Conservation (phyloP, 2,797 vertebrate genomes). For the Catharus ustulatus region DNA sequence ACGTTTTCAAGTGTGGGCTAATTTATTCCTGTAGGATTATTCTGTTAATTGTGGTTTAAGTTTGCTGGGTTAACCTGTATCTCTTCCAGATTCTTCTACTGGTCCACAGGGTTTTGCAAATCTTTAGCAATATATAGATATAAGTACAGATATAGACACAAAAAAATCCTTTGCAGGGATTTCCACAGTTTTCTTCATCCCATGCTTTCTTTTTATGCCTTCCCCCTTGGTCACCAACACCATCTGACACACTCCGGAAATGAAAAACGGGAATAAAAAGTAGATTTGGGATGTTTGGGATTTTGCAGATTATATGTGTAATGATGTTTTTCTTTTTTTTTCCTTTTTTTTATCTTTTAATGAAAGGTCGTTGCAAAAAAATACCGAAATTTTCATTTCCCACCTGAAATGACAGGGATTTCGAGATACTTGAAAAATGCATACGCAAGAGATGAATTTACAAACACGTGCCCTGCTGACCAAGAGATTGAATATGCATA, state of each 20-base stretch:
- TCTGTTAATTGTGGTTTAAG: background rate
- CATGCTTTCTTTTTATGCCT: background rate
- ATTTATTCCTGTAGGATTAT: background rate
- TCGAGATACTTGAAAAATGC: constrained; percentile 90
- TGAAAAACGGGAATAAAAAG: background rate
- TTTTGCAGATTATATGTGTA: background rate
- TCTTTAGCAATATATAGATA: background rate
- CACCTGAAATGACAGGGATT: constrained; percentile 88
- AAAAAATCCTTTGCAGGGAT: background rate
- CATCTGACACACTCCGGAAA: background rate
- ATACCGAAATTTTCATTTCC: constrained; percentile 91
- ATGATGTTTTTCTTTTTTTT: background rate
- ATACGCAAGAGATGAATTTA: constrained; percentile 90
- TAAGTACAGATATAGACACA: background rate
- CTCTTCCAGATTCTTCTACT: background rate
- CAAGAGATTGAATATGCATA: constrained; percentile 85
- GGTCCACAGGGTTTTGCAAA: background rate
- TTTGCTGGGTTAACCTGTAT: background rate
- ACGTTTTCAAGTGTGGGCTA: background rate
- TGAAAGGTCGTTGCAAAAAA: constrained; percentile 90
- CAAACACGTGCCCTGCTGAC: constrained; percentile 90
- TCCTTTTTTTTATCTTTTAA: background rate
- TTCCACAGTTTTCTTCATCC: background rate
- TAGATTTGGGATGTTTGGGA: background rate
- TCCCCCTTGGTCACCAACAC: background rate